Conservation (phyloP, 2,888 invertebrate species). For the Subacronicta megacephala region DNA sequence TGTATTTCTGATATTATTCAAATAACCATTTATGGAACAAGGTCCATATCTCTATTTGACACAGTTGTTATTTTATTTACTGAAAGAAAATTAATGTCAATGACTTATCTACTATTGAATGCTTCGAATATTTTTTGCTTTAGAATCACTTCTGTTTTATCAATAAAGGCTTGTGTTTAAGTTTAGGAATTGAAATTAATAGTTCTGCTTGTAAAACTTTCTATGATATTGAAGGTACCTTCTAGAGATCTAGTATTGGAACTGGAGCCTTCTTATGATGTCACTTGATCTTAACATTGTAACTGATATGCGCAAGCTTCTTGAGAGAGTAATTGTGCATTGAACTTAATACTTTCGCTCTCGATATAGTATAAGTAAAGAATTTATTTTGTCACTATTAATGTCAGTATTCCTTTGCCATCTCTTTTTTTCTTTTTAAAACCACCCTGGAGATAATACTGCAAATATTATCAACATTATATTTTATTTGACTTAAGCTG, state of each 20-base stretch:
- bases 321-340: conserved; percentile 27
- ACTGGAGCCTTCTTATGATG: conserved; percentile 22
- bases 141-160: too few species aligned
- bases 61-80: conserved; percentile 8
- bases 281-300: conserved; percentile 53
- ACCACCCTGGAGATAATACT: too few species aligned
- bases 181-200: too few species aligned
- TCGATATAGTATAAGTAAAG: conserved; percentile 5
- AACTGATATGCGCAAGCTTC: conserved; percentile 28
- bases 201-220: too few species aligned
- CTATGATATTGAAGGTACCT: too few species aligned
- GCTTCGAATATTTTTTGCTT: neutral
- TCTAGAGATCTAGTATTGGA: conserved; percentile 26
- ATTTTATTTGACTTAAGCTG: too few species aligned
- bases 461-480: too few species aligned
- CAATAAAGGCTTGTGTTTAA: too few species aligned
- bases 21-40: conserved; percentile 31
- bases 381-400: neutral
- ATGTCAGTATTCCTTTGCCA: too few species aligned
- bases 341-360: conserved; percentile 50
- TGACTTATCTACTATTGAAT: conserved; percentile 17
- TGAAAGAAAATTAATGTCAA: conserved; percentile 22
- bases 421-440: too few species aligned
- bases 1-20: conserved; percentile 32
- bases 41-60: conserved; percentile 27